Evolutionary conservation across 2,797 vertebrate species (phyloP).

Genomic region (Sitta carolinensis): DNA sequence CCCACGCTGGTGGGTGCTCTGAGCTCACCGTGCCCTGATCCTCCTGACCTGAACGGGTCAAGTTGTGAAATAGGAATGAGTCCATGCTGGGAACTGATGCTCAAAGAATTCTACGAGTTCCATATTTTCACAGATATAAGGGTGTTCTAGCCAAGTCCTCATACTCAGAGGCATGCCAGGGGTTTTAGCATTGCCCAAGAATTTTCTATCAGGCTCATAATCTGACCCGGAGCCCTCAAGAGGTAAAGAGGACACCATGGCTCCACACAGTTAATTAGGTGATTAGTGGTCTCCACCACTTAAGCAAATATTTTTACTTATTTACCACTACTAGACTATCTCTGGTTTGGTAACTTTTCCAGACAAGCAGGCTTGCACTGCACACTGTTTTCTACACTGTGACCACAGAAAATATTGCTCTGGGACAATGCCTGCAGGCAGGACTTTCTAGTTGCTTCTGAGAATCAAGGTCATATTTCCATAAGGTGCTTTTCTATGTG

Average conservation of each 20-base stretch:
- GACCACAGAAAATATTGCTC: background rate
- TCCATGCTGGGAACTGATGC: background rate
- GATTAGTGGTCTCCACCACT: background rate
- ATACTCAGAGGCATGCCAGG: background rate
- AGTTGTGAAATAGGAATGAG: background rate
- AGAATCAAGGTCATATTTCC: background rate
- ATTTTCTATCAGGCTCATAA: background rate
- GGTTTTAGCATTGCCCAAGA: background rate
- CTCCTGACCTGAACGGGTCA: background rate
- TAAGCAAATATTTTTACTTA: background rate
- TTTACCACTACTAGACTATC: background rate
- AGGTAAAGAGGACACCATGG: background rate
- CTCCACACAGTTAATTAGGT: background rate
- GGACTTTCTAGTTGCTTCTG: background rate
- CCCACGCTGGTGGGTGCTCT: accelerated
- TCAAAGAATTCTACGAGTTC: background rate
- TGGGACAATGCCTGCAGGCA: background rate
- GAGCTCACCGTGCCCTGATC: background rate
- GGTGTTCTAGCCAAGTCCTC: background rate
- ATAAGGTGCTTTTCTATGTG: background rate
- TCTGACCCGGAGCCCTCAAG: background rate
- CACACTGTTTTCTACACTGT: background rate
- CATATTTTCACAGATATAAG: background rate
- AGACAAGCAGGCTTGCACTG: background rate
- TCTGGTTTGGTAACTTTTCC: background rate